Base-by-base conservation (phyloP, 2,113 vertebrate species). In the Nestor notabilis region DNA sequence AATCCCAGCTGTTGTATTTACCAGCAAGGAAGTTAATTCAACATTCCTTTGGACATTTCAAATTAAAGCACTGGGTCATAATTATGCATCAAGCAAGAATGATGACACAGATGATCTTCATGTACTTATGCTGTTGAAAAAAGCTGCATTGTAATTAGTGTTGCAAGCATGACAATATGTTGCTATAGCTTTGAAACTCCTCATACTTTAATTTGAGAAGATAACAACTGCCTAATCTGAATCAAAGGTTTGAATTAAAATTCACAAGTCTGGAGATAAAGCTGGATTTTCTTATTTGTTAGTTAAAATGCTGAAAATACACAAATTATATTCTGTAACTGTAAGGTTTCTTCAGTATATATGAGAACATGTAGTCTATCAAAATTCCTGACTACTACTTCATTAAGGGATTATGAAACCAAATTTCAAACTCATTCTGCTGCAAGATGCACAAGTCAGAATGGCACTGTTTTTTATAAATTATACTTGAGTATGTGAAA, bases 1-100 rank as follows among this genome's bases (percentile, higher is more conserved):
- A 95, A 96, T 87, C 93, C 93, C 93, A 97, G 95, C 96, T 97
- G 97, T 90, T 97, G 74, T 96, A 97, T 97, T 98, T 96, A 93
- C 92, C 83, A 90, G 68, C 86, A 71, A 81, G 64, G 83, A 98
- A 93, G 87, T 95, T 96, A 97, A 96, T 88, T 93, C 95, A 95
- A 87, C 93, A 78, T 94, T 78, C 74, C 52, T 93, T 77, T 94
- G 88, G 90, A 96, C 93, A 94, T 87, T 89, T 93, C 75, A 96
- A 76, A 94, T 97, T 93, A 97, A 96, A 95, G 75, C 66, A 91
- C 60, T 94, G 65, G 75, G 84, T 89, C 87, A 89, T 90, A 95
- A 91, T 90, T 91, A 90, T 49, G 37, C 83, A 95, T 58, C 69
- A 86, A 72, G 64, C 49, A 79, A 88, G 88, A 92, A 82, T 82